Evolutionary conservation across 2,113 vertebrate genomes (phyloP), one percentile per base, ranked within the genome.

Genomic region (Myiozetetes cayanensis): DNA sequence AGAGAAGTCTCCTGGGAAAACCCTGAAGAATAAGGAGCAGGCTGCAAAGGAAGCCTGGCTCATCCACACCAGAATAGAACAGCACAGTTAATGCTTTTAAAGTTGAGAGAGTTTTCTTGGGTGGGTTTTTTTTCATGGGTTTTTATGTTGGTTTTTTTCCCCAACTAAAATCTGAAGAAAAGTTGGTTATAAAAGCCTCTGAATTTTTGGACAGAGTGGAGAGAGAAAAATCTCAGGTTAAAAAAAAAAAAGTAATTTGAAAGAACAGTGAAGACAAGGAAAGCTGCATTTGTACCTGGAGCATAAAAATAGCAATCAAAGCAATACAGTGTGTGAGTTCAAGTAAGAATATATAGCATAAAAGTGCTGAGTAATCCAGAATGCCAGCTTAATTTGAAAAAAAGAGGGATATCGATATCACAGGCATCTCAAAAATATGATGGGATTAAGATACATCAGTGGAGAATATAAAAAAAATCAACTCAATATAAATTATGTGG

Each of bases 41-140:
- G 18, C 23, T 85, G 62, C 37, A 92, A 37, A 74, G 67, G 84
- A 50, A 83, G 43, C 25, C 30, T 73, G 19, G 28, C 20, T 50
- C 47, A 66, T 50, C 68, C 35, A n/a, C 3, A 67, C 14, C 67
- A 59, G 67, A 88, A 50, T 0, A 93, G 23, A 82, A 37, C 19
- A 78, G 71, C 62, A 25, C 75, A 53, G 8, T 12, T 70, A 24
- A 63, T 58, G 46, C 72, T 86, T 83, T 62, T 35, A 43, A 73
- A 84, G 30, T 14, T 5, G 14, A 83, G 31, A 71, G 16, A 46
- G 35, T 43, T 44, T 56, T 46, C 50, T 49, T 77, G 30, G 15
- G 21, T 41, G 39, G 8, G 9, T 39, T 8, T 39, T 22, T 27
- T 2, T 24, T 6, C 9, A 19, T 8, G 2, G 1, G 3, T 3